Evolutionary conservation across 2,888 invertebrate species (phyloP).

Genomic region (Meteorus colon): DNA sequence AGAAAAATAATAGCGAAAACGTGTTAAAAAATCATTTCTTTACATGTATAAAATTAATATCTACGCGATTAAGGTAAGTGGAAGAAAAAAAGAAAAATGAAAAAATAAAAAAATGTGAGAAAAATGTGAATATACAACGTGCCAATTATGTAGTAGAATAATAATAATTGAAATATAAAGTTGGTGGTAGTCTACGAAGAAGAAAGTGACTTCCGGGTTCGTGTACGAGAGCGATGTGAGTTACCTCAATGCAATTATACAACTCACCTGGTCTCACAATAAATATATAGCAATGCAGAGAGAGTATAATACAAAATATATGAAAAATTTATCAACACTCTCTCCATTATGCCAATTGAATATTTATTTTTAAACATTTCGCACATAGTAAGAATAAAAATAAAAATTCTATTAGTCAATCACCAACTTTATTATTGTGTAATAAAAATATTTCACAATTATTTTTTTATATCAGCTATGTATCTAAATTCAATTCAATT

Average conservation of each 20-base stretch:
- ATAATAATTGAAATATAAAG: neutral
- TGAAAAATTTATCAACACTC: neutral
- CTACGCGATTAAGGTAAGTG: neutral
- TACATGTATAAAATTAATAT: neutral
- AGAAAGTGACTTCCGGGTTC: conserved; percentile 38
- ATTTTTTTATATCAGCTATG: too few species aligned
- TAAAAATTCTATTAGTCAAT: neutral
- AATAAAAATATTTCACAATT: too few species aligned
- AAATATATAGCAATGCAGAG: conserved; percentile 20
- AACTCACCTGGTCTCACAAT: conserved; percentile 11
- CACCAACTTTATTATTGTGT: too few species aligned
- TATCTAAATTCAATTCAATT: neutral
- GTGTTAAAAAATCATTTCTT: too few species aligned
- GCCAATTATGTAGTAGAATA: neutral
- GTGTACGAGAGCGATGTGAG: conserved; percentile 27
- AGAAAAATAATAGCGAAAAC: neutral
- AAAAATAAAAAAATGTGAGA: neutral
- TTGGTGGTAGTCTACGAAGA: conserved; percentile 11
- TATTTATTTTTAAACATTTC: neutral
- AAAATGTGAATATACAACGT: neutral
- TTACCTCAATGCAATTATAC: conserved; percentile 29
- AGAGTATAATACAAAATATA: conserved; percentile 1
- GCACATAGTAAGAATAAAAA: neutral
- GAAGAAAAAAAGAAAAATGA: neutral
- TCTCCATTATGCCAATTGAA: conserved; percentile 1